Conservation (phyloP, 2,797 vertebrate species). For the Gymnopithys bicolor region DNA sequence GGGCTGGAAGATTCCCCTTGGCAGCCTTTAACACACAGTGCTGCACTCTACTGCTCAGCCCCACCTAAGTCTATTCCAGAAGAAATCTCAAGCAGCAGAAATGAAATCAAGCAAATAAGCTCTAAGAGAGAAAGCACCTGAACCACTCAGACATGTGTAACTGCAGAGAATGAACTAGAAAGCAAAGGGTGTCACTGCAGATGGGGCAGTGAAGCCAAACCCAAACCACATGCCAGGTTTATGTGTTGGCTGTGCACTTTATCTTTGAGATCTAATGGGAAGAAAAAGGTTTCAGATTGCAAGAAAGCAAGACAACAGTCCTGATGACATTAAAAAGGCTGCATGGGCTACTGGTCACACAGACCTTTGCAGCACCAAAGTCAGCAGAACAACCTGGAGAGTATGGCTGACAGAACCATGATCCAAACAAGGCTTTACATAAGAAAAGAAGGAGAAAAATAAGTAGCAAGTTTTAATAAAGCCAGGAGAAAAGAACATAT, state of each 20-base stretch:
- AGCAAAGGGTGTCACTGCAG: not conserved
- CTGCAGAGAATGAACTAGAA: not conserved
- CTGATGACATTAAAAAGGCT: not conserved
- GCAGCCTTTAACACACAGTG: not conserved
- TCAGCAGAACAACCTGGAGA: not conserved
- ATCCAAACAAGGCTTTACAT: not conserved
- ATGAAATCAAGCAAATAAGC: not conserved
- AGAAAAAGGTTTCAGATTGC: not conserved
- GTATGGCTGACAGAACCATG: not conserved
- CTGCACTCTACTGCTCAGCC: not conserved
- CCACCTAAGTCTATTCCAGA: not conserved
- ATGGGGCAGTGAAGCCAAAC: not conserved
- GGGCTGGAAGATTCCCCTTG: not conserved
- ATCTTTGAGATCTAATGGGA: not conserved
- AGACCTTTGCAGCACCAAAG: not conserved
- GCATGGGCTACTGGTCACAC: not conserved
- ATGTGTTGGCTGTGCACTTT: not conserved
- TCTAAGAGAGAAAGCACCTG: not conserved
- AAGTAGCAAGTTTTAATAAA: conserved; percentile 36
- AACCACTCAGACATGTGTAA: not conserved
- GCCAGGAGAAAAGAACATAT: conserved; percentile 36
- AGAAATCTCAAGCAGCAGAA: not conserved
- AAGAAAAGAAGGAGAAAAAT: too few species aligned
- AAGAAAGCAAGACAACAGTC: not conserved
- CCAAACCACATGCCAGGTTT: not conserved